phyloP scores from a whole-genome alignment of 2,797 vertebrate genomes.

The Sitta carolinensis region DNA sequence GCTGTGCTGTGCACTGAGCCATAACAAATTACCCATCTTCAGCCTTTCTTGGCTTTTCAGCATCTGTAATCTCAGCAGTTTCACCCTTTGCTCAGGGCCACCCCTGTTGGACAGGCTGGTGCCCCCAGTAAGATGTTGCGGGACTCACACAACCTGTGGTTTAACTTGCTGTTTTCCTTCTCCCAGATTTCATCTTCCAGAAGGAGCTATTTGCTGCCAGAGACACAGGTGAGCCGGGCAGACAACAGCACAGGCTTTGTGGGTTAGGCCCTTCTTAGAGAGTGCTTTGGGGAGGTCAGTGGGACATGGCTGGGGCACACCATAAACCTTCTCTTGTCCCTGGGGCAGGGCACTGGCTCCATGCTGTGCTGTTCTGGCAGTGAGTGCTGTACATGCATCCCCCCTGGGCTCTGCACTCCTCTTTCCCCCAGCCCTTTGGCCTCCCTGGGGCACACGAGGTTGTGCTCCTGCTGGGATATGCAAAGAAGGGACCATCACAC shows the following conservation, averaged over 20 bases:
- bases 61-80: rapidly evolving
- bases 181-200: conserved; percentile 47
- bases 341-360: background rate
- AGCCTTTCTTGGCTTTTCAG: background rate
- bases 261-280: background rate
- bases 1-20: background rate
- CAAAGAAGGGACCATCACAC: background rate
- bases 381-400: rapidly evolving
- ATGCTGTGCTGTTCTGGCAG: background rate
- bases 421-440: background rate
- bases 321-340: background rate
- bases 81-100: background rate
- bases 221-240: background rate
- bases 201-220: conserved; percentile 37
- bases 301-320: background rate
- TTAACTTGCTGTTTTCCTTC: background rate
- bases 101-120: background rate
- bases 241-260: rapidly evolving
- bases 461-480: background rate
- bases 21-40: background rate
- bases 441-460: rapidly evolving
- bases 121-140: rapidly evolving
- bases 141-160: background rate
- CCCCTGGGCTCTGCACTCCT: background rate
- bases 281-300: background rate